Evolutionary conservation across 2,113 vertebrate species (phyloP).

Genomic region (Eudyptes chrysolophus): DNA sequence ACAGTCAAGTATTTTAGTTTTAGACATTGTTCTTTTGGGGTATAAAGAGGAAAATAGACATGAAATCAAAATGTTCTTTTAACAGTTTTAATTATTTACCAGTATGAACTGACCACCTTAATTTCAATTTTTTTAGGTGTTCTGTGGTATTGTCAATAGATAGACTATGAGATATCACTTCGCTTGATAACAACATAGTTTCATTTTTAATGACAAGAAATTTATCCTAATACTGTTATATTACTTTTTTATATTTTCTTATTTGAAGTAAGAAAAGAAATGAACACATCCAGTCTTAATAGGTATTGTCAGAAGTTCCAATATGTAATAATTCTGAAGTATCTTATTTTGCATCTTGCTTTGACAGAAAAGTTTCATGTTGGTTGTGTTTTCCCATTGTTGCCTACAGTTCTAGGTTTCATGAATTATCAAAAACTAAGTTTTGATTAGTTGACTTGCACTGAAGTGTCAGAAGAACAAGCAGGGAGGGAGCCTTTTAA

Average conservation of each 20-base stretch:
- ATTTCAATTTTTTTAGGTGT: neutral
- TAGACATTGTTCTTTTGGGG: neutral
- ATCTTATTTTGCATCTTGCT: neutral
- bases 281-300: fast-evolving
- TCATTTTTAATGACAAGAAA: neutral
- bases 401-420: neutral
- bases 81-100: neutral
- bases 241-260: neutral
- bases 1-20: fast-evolving
- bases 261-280: neutral
- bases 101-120: neutral
- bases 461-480: neutral
- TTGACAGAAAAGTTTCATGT: neutral
- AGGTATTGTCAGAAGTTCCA: neutral
- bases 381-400: neutral
- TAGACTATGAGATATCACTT: neutral
- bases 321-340: neutral
- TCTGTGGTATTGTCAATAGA: neutral
- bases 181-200: neutral
- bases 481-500: neutral
- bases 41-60: neutral
- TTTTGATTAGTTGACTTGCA: neutral
- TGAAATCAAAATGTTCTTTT: neutral
- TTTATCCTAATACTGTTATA: neutral
- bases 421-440: neutral